Conservation (phyloP, 2,797 vertebrate genomes). For the Cuniculus paca region DNA sequence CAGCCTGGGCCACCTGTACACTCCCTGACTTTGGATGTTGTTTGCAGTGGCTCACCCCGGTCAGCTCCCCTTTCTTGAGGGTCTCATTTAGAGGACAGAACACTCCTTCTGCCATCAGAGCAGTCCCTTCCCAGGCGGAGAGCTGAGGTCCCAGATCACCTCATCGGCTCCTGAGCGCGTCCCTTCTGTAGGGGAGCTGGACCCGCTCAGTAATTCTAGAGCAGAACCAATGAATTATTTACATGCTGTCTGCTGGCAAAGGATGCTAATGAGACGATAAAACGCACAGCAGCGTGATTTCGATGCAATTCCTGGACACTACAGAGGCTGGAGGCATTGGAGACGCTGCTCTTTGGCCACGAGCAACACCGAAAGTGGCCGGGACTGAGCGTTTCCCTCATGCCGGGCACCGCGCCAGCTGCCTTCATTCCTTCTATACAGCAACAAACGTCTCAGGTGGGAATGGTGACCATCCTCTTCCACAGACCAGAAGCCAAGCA, state of each 20-base stretch:
- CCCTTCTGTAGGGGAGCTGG: conserved; percentile 23
- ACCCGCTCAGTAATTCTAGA: conserved; percentile 45
- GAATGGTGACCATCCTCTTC: no score
- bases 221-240: conserved; percentile 75
- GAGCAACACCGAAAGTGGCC: not conserved
- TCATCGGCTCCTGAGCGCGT: not conserved
- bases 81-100: not conserved
- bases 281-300: not conserved
- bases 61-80: not conserved
- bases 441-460: not conserved
- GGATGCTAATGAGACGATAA: conserved; percentile 52
- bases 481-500: not conserved
- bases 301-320: not conserved
- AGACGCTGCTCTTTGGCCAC: not conserved
- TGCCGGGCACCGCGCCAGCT: not conserved
- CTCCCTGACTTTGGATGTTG: not conserved
- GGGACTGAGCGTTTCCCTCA: not conserved
- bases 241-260: conserved; percentile 47
- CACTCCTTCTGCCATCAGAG: not conserved
- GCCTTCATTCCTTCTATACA: not conserved
- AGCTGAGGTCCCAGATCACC: not conserved
- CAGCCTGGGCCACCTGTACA: not conserved
- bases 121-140: not conserved
- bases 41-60: not conserved
- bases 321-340: not conserved